Evolutionary conservation across 1,140 invertebrate genomes (phyloP).

Genomic region (Bactericera cockerelli): DNA sequence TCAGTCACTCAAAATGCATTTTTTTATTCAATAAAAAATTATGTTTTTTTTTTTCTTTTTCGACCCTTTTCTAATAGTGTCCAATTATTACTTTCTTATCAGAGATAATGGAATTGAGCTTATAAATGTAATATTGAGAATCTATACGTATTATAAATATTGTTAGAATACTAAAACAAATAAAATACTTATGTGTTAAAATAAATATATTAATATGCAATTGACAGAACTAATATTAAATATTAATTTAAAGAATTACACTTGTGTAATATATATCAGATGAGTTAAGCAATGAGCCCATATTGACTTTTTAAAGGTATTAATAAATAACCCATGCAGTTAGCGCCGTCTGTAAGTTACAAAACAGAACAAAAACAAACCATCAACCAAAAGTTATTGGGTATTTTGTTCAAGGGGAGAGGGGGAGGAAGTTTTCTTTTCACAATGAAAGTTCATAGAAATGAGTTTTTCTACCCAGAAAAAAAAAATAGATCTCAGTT

Average conservation of each 20-base stretch:
- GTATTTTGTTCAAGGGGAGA: background rate
- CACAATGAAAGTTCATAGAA: background rate
- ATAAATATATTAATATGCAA: slow-evolving; percentile 6
- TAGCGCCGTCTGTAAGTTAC: slow-evolving; percentile 38
- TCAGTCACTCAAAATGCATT: no score
- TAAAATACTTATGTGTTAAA: slow-evolving; percentile 8
- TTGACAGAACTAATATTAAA: slow-evolving; percentile 11
- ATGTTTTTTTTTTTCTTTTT: no score
- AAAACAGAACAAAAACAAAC: slow-evolving; percentile 14
- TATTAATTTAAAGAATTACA: slow-evolving; percentile 16
- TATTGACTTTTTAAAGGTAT: slow-evolving; percentile 8
- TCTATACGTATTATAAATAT: no score
- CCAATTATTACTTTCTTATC: no score
- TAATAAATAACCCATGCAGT: slow-evolving; percentile 15
- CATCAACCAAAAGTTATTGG: background rate
- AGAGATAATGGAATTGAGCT: no score
- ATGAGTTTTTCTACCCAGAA: no score
- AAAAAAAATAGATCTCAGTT: no score
- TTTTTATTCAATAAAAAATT: no score
- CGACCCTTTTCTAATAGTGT: no score
- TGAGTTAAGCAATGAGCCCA: slow-evolving; percentile 11
- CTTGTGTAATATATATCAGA: slow-evolving; percentile 15
- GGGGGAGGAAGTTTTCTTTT: background rate
- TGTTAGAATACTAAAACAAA: slow-evolving; percentile 1
- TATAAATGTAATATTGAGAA: no score